Evolutionary conservation across 2,888 invertebrate species (phyloP).

Genomic region (Meghimatium bilineatum): DNA sequence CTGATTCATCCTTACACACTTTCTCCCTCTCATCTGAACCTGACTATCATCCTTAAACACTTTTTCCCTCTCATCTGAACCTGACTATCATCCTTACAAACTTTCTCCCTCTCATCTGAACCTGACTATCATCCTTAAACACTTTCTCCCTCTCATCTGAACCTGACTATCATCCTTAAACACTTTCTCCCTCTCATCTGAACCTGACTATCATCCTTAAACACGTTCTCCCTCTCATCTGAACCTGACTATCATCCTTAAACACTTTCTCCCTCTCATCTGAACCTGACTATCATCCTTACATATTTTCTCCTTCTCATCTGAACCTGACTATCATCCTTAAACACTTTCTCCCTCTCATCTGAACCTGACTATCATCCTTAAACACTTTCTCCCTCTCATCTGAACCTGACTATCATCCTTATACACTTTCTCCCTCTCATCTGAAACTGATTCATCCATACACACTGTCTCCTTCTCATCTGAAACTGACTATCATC

Average conservation of each 20-base stretch:
- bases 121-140: background rate
- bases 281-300: background rate
- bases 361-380: background rate
- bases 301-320: background rate
- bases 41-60: no score
- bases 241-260: background rate
- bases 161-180: no score
- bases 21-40: no score
- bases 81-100: slow-evolving; percentile 35
- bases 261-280: background rate
- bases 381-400: background rate
- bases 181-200: no score
- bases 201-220: no score
- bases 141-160: no score
- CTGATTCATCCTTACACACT: no score
- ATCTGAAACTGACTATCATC: slow-evolving; percentile 70
- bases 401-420: slow-evolving; percentile 70
- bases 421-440: background rate
- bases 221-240: background rate
- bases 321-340: background rate
- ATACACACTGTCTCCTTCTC: background rate
- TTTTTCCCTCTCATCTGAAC: slow-evolving; percentile 70
- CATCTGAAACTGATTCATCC: no score
- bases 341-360: background rate
- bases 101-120: background rate